These are phyloP conservation scores for Clavelina lepadiformis DNA, from an alignment of 23 tunicate species.

Conservation along the genomic window DNA sequence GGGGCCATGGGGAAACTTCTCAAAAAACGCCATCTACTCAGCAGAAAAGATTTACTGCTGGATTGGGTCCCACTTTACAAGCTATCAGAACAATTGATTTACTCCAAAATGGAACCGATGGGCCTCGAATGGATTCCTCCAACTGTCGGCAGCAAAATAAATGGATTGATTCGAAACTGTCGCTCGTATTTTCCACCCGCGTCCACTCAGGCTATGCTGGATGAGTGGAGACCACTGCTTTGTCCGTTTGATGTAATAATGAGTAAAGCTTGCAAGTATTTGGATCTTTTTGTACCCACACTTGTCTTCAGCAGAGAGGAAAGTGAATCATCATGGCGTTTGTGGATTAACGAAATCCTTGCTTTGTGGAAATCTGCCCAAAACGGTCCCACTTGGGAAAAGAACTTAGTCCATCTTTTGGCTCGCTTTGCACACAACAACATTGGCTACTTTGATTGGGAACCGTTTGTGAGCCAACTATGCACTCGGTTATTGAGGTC, in stretches of 20 bases:
- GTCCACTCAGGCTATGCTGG: constrained; percentile 67
- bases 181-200: constrained; percentile 52
- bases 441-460: constrained; percentile 81
- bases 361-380: constrained; percentile 52
- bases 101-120: constrained; percentile 67
- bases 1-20: constrained; percentile 33
- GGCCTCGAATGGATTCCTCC: constrained; percentile 60
- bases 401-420: constrained; percentile 49
- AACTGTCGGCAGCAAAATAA: constrained; percentile 35
- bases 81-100: constrained; percentile 38
- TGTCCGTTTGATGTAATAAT: constrained; percentile 80
- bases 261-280: constrained; percentile 36
- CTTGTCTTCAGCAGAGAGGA: constrained; percentile 38
- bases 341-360: constrained; percentile 79
- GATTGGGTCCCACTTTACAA: constrained; percentile 66
- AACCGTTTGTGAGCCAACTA: constrained; percentile 25
- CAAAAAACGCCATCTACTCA: constrained; percentile 35
- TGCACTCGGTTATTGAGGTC: constrained; percentile 52
- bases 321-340: constrained; percentile 55
- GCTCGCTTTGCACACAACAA: constrained; percentile 83
- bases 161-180: constrained; percentile 35
- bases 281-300: constrained; percentile 79
- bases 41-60: constrained; percentile 26
- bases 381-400: constrained; percentile 86
- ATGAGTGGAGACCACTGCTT: constrained; percentile 77